These are phyloP conservation scores for Sorex fumeus DNA, from an alignment of 2,113 vertebrate species.

Conservation along the genomic window DNA sequence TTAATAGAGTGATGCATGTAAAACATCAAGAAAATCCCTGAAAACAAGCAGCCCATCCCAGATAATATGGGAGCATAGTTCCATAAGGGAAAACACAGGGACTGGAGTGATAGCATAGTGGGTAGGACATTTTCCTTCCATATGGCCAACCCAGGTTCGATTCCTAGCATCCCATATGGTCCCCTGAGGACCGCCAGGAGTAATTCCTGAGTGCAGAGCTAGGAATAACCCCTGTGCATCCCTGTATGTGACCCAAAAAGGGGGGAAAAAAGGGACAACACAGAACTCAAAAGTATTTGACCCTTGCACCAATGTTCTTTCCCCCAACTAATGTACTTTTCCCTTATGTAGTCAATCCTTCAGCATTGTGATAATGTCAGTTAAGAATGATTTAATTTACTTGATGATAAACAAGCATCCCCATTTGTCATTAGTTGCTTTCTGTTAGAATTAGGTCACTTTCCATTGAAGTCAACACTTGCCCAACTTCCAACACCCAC, in stretches of 20 bases:
- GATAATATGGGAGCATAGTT: background rate
- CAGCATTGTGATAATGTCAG: background rate
- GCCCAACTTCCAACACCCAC: background rate
- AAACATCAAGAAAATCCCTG: conserved; percentile 12
- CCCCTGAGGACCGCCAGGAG: no score
- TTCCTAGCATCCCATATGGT: no score
- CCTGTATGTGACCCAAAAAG: no score
- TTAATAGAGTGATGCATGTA: conserved; percentile 12
- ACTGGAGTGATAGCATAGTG: no score
- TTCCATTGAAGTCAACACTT: background rate
- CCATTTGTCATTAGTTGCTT: background rate
- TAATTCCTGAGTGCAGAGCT: no score
- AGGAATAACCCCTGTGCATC: no score
- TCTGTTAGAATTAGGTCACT: conserved; percentile 27
- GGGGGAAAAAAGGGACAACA: no score
- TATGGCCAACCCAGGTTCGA: no score
- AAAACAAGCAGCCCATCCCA: conserved; percentile 15
- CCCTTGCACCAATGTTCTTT: background rate
- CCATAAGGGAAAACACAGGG: background rate
- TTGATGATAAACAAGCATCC: conserved; percentile 42
- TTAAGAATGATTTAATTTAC: conserved; percentile 30
- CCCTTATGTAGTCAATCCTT: background rate
- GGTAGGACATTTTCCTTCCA: no score
- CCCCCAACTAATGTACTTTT: background rate
- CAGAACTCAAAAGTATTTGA: background rate